Percentiles rank a stretch among this genome's conserved stretches.
Evolutionary conservation across 2,888 invertebrate species (phyloP).

Genomic region (Epinotia brunnichana): DNA sequence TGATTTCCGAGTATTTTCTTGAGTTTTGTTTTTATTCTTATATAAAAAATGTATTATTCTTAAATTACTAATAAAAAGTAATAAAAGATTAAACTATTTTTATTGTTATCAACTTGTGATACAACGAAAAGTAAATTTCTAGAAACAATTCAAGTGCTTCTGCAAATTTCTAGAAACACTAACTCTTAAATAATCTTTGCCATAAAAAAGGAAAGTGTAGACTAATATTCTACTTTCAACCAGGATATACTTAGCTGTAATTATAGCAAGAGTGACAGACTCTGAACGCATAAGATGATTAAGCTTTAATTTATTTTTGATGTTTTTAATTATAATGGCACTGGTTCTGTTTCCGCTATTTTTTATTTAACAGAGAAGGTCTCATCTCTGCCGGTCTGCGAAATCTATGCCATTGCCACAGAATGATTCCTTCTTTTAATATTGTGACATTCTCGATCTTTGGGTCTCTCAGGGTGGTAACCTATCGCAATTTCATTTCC

Average conservation of each 20-base stretch:
- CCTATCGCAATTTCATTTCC: no score
- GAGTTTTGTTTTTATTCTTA: no score
- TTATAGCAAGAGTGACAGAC: conserved; percentile 20
- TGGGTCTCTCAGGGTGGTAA: no score
- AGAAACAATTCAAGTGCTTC: neutral
- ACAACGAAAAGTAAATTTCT: no score
- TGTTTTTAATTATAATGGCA: conserved; percentile 22
- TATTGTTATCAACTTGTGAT: no score
- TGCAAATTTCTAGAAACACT: neutral
- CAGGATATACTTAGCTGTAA: conserved; percentile 23
- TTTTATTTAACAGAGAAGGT: conserved; percentile 18
- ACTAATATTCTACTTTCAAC: conserved; percentile 14
- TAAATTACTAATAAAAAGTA: no score
- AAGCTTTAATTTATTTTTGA: conserved; percentile 23
- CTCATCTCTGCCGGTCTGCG: conserved; percentile 1
- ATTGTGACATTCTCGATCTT: no score
- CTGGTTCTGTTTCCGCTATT: conserved; percentile 39
- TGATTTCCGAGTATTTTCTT: no score
- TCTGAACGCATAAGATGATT: conserved; percentile 4
- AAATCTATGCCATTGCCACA: conserved; percentile 24
- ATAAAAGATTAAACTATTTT: no score
- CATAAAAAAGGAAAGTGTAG: conserved; percentile 17
- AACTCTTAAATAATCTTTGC: neutral
- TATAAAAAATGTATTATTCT: no score
- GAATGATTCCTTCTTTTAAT: neutral